Evolutionary conservation across 2,113 vertebrate genomes (phyloP).

Genomic region (Nothoprocta perdicaria): DNA sequence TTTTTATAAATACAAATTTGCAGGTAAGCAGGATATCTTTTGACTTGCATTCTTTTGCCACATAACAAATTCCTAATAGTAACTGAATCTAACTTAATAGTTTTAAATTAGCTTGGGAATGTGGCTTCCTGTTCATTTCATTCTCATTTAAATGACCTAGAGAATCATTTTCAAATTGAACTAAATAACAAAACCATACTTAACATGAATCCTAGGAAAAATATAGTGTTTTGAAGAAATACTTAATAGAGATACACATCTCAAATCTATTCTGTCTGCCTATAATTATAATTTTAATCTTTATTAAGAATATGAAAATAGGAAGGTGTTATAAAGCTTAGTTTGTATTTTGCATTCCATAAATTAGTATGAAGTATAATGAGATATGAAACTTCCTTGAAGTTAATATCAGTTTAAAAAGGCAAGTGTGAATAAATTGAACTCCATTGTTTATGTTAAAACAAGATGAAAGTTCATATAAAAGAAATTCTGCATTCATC

Average conservation of each 20-base stretch:
- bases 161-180: constrained; percentile 52
- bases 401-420: constrained; percentile 56
- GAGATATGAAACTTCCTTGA: constrained; percentile 3
- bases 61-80: neutral
- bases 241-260: constrained; percentile 30
- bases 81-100: constrained; percentile 64
- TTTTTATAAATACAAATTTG: neutral
- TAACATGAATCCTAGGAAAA: constrained; percentile 33
- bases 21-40: neutral
- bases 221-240: constrained; percentile 15
- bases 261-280: constrained; percentile 11
- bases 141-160: constrained; percentile 55
- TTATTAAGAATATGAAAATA: constrained; percentile 60
- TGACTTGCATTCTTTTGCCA: constrained; percentile 11
- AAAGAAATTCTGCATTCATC: neutral
- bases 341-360: constrained; percentile 41
- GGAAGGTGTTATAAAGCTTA: constrained; percentile 8
- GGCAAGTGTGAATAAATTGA: constrained; percentile 20
- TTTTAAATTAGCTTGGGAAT: constrained; percentile 40
- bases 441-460: neutral
- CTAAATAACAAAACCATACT: constrained; percentile 49
- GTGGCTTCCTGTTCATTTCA: constrained; percentile 24
- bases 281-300: constrained; percentile 29
- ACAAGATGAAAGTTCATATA: neutral
- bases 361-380: constrained; percentile 30